Evolutionary conservation across 2,888 invertebrate genomes (phyloP).

Genomic region (Drosophila borborema): DNA sequence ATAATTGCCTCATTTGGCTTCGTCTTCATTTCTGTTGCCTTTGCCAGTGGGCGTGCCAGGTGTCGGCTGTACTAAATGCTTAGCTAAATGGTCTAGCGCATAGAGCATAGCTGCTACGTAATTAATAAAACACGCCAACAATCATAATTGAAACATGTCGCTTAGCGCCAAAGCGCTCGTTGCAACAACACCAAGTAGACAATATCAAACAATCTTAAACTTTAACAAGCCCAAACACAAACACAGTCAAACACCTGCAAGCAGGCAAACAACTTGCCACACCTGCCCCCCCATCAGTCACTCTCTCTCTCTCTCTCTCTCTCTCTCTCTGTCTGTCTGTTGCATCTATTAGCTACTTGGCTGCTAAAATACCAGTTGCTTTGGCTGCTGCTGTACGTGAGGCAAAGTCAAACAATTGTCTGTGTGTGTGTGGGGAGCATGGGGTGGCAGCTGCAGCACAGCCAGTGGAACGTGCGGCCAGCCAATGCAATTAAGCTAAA

Average conservation of each 20-base stretch:
- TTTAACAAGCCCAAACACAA: constrained; percentile 65
- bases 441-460: constrained; percentile 23
- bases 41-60: not conserved
- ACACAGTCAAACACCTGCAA: constrained; percentile 36
- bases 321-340: constrained; percentile 13
- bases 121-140: constrained; percentile 82
- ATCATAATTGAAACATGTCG: constrained; percentile 83
- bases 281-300: constrained; percentile 11
- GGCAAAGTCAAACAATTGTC: constrained; percentile 70
- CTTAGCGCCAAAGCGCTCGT: constrained; percentile 81
- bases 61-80: constrained; percentile 49
- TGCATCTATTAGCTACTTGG: constrained; percentile 70
- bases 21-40: constrained; percentile 21
- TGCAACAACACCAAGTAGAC: constrained; percentile 67
- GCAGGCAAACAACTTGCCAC: constrained; percentile 19
- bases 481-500: constrained; percentile 80
- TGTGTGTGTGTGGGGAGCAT: not conserved
- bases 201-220: constrained; percentile 69
- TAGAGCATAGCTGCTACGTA: constrained; percentile 58
- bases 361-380: constrained; percentile 73
- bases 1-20: not conserved
- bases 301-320: constrained; percentile 1
- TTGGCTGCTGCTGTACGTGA: constrained; percentile 54
- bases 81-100: constrained; percentile 52
- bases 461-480: constrained; percentile 72